Base-by-base conservation (phyloP, 2,797 vertebrate genomes). In the Cynopterus sphinx region DNA sequence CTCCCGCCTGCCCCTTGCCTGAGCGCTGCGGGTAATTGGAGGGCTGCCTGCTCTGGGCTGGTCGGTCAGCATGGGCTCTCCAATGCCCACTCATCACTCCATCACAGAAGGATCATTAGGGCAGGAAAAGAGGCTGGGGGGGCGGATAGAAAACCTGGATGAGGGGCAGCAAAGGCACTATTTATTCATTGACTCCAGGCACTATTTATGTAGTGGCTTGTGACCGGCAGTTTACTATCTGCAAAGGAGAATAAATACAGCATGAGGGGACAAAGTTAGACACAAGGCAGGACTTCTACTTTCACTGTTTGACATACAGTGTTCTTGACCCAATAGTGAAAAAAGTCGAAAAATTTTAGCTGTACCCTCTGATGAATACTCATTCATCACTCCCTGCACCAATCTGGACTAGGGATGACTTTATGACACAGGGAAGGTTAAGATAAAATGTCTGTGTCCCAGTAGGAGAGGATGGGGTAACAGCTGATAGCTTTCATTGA, bases 1-100 rank as follows among this genome's bases (percentile, higher is more conserved):
- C n/a, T 53, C 39, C 39, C 55, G 19, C 70, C 74, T 24, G 22
- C 65, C 65, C 73, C 67, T 96, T 13, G 41, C 87, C 68, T 75
- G 95, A 97, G 81, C 19, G 1, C 51, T 95, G 77, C 73, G 95
- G 77, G 81, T 95, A 97, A 88, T 94, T 95, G 85, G 92, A 95
- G 59, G 90, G 87, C 73, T 94, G 91, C 95, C 77, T 87, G 90
- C 57, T 94, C 95, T 57, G 95, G 81, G 83, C 75, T 91, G 21
- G 75, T 63, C 8, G 6, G 83, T 90, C 87, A 96, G 97, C 49
- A 68, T 82, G 92, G 92, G 57, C 57, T 96, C 75, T 90, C 84
- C 22, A 16, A 68, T 84, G 94, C 79, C 95, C 83, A 96, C 95
- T 97, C 82, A 94, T 86, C 59, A 21, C 87, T 78, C 82, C 53